Percentiles rank a stretch among this genome's conserved stretches.
phyloP scores from a whole-genome alignment of 23 tunicate species.

The Clavelina lepadiformis region DNA sequence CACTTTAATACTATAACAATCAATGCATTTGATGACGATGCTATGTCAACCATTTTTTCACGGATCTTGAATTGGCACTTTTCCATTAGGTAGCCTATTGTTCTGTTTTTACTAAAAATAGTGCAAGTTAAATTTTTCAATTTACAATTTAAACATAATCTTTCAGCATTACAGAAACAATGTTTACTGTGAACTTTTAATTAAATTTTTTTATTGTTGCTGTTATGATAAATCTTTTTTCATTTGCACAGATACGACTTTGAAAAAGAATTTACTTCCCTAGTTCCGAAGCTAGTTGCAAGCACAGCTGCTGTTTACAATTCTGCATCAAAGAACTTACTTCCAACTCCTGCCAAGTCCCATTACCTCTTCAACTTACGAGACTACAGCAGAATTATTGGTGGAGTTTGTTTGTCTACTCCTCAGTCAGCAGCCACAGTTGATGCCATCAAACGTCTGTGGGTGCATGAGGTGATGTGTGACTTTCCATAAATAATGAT shows the following conservation, averaged over 20 bases:
- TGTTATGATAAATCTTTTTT: not conserved
- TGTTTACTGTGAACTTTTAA: not conserved
- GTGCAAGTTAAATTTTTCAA: not conserved
- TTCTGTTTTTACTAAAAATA: not conserved
- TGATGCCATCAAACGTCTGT: constrained; percentile 45
- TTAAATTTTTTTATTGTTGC: not conserved
- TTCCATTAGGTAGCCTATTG: constrained; percentile 37
- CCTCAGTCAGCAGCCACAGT: constrained; percentile 65
- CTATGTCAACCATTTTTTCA: constrained; percentile 81
- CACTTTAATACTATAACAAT: constrained; percentile 94
- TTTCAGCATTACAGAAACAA: too few relatives aligned
- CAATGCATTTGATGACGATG: constrained; percentile 78
- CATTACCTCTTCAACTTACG: constrained; percentile 94
- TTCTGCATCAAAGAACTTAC: constrained; percentile 63
- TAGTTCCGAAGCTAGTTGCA: constrained; percentile 32
- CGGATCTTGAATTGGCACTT: constrained; percentile 92
- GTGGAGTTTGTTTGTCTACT: constrained; percentile 73
- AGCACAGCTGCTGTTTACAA: constrained; percentile 59
- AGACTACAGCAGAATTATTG: constrained; percentile 87
- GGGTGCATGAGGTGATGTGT: constrained; percentile 63
- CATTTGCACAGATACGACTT: constrained; percentile 26
- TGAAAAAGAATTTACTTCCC: constrained; percentile 28
- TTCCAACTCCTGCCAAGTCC: constrained; percentile 97
- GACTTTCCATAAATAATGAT: too few relatives aligned
- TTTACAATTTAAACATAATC: not conserved